Percentiles rank a stretch among this genome's conserved stretches.
These are phyloP conservation scores for Drosophila lowei DNA, from an alignment of 1,140 invertebrate genomes.

Conservation along the genomic window DNA sequence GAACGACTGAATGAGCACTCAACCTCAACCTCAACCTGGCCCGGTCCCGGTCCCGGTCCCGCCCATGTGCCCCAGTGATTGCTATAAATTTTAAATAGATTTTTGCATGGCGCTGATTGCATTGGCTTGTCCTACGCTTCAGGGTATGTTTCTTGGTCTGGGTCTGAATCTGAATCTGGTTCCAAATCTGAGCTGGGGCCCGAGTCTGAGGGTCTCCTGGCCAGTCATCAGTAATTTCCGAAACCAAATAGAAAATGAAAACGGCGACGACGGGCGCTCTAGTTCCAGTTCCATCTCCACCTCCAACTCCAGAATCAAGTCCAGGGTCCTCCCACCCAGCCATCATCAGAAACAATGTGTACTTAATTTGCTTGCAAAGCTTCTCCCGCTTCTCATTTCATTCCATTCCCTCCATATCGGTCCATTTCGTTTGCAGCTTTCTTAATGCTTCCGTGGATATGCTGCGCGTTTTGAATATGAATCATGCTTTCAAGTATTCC, in stretches of 20 bases:
- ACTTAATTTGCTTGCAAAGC: slow-evolving; percentile 65
- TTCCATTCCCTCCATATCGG: slow-evolving; percentile 30
- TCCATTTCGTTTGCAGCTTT: slow-evolving; percentile 61
- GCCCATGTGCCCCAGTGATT: slow-evolving; percentile 4
- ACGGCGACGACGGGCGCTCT: slow-evolving; percentile 8
- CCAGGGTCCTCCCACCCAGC: not conserved
- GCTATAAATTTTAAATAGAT: slow-evolving; percentile 47
- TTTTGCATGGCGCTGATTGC: slow-evolving; percentile 50
- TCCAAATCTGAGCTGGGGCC: not conserved
- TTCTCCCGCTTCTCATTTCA: slow-evolving; percentile 46
- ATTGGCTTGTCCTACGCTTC: slow-evolving; percentile 27
- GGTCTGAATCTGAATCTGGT: not conserved
- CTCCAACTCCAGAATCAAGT: not conserved
- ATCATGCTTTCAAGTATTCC: slow-evolving; percentile 35
- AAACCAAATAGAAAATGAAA: slow-evolving; percentile 55
- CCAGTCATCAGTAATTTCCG: slow-evolving; percentile 63
- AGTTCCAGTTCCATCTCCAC: not conserved
- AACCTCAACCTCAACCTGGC: not conserved
- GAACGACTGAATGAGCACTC: slow-evolving; percentile 30
- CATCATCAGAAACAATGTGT: slow-evolving; percentile 54
- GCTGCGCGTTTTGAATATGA: slow-evolving; percentile 69
- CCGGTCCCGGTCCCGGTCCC: not conserved
- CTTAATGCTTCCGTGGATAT: slow-evolving; percentile 47
- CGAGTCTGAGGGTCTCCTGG: not conserved
- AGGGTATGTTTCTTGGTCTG: not conserved